Conservation (phyloP, 2,113 vertebrate species). For the Nyctibius bracteatus region DNA sequence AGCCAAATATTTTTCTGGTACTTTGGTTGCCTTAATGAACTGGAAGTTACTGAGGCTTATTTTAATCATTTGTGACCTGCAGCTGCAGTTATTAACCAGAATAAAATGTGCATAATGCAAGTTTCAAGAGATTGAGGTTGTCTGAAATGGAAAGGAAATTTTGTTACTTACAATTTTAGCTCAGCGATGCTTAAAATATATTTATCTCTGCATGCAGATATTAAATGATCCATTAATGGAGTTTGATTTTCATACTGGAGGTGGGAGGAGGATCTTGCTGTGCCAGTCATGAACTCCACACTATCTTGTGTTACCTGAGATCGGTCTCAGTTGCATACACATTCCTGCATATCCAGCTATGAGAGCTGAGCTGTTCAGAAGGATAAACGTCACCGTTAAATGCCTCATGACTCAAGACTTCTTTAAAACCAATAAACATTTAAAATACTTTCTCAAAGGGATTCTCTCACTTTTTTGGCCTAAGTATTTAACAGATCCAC, state of each 20-base stretch:
- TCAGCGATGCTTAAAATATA: conserved; percentile 46
- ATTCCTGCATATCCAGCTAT: background rate
- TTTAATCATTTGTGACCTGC: conserved; percentile 9
- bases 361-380: background rate
- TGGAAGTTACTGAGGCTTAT: conserved; percentile 40
- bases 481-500: background rate
- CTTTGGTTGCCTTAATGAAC: conserved; percentile 34
- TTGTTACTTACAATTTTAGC: conserved; percentile 19
- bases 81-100: conserved; percentile 26
- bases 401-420: background rate
- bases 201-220: conserved; percentile 54
- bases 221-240: conserved; percentile 22
- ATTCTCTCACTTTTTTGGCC: background rate
- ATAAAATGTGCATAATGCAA: background rate
- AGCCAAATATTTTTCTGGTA: conserved; percentile 24
- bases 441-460: background rate
- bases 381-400: background rate
- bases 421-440: background rate
- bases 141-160: background rate
- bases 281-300: background rate
- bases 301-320: background rate
- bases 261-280: background rate
- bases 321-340: background rate
- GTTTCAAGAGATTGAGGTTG: background rate
- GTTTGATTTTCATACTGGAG: background rate